Percentiles rank a stretch among this genome's conserved stretches.
Conservation (phyloP, 2,888 invertebrate genomes). For the Callimorpha dominula region DNA sequence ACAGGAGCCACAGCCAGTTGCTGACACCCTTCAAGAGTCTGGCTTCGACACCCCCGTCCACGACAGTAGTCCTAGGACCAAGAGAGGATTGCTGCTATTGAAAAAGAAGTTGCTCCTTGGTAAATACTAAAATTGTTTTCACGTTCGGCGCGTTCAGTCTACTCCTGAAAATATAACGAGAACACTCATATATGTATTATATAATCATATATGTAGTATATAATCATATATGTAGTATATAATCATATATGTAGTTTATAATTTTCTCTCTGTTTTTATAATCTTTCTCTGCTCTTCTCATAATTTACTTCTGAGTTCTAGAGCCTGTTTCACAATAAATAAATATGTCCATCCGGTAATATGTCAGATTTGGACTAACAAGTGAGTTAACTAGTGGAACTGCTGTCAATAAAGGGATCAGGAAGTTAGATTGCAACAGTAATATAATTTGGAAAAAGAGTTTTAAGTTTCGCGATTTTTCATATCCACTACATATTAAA, state of each 20-base stretch:
- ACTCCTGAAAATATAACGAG: neutral
- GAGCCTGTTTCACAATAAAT: too few species aligned
- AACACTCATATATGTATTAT: too few species aligned
- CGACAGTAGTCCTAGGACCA: conserved; percentile 74
- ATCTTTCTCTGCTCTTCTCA: neutral
- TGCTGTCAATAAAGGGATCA: neutral
- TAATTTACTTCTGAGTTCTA: neutral
- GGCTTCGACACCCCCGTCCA: conserved; percentile 66
- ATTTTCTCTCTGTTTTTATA: neutral
- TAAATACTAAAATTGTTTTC: conserved; percentile 46
- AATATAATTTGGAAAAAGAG: too few species aligned
- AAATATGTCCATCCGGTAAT: too few species aligned
- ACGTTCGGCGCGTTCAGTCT: neutral
- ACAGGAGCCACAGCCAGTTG: conserved; percentile 53
- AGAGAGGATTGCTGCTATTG: conserved; percentile 75
- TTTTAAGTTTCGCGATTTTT: too few species aligned
- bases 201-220: too few species aligned
- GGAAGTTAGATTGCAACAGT: too few species aligned
- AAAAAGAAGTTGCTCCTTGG: conserved; percentile 82
- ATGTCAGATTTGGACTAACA: neutral
- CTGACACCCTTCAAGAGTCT: conserved; percentile 63
- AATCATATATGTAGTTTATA: too few species aligned
- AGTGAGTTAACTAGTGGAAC: neutral
- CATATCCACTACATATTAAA: too few species aligned
- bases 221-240: too few species aligned